Base-by-base conservation (phyloP, 2,797 vertebrate genomes). In the Lepidocolaptes lacrymiger region DNA sequence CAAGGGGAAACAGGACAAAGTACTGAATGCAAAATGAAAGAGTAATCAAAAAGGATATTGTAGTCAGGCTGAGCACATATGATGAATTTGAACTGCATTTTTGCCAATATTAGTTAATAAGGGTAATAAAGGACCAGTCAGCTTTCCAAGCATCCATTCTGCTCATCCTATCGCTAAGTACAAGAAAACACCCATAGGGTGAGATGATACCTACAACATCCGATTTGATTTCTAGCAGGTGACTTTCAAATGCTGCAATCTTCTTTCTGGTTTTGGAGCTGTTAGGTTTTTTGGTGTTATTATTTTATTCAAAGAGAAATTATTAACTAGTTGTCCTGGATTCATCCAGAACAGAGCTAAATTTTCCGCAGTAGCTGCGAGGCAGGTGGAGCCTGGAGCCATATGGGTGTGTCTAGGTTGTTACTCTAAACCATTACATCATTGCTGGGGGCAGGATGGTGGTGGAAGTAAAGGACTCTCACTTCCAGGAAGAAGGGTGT, bases 391-490 rank as follows among this genome's bases (percentile, higher is more conserved):
- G 34, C 54, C 34, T 54, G 69, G 41, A 68, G 8, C 26, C 52
- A 2, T 23, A 22, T 32, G 41, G 26, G 10, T 55, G 23, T 15
- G 48, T 37, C 27, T n/a, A 32, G 49, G 26, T 17, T 64, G 19
- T 24, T 51, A 28, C 41, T 49, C 37, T 20, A 9, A 28, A 20
- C 10, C 12, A 11, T 51, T 19, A 12, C 28, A 23, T 21, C 27
- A 41, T 62, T 62, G 12, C 27, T 30, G 15, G 56, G 34, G 22
- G n/a, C 9, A 7, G 22, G n/a, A 58, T 17, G 4, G 18, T 20
- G 6, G 10, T 0, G 0, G 51, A 73, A 79, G 32, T 22, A 27
- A 74, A 15, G 14, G 51, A 30, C 4, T 52, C n/a, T 66, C 0
- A 0, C 6, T n/a, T 73, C 20, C 14, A 30, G n/a, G 30, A 67